Evolutionary conservation across 2,113 vertebrate genomes (phyloP), one percentile per base, ranked within the genome.

Genomic region (Alectura lathami): DNA sequence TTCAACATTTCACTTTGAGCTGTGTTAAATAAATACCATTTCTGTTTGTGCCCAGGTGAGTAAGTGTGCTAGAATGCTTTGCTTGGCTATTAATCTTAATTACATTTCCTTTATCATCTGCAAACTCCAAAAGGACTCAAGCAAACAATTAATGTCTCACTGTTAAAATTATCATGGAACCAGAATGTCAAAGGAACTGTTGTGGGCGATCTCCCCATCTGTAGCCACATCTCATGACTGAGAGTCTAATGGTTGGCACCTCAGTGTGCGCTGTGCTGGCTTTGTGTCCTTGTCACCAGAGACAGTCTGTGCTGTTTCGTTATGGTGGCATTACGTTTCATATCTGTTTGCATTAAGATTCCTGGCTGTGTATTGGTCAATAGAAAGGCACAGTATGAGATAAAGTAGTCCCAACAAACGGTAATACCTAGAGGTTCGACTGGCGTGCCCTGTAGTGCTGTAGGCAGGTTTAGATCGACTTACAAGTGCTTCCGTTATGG

Each of bases 51-150:
- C 34, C 43, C 56, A 43, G 8, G 60, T 90, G 81, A 95, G n/a
- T 86, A 90, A 88, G 81, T 76, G 72, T 40, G 59, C 57, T 91
- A 85, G 72, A 85, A 76, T 89, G 53, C 84, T 87, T 82, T 89
- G 56, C 30, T 80, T 64, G 53, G 27, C 80, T 50, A 83, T 94
- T 88, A 76, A 54, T 32, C 81, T 57, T 82, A 89, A 89, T 94
- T 89, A 32, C 43, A 48, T 91, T 83, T 72, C 30, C 42, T 64
- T 83, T 86, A 70, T 86, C 38, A 22, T 47, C 45, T 6, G 16
- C 34, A 54, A 63, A 51, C 43, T 86, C 22, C 34, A 47, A 48
- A 83, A 74, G 45, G 57, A 73, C 38, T 38, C 15, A 77, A 70
- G 8, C 47, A 83, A 94, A 83, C 17, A 66, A 27, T 74, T 74